Evolutionary conservation across 2,888 invertebrate species (phyloP).

Genomic region (Terebella lapidaria): DNA sequence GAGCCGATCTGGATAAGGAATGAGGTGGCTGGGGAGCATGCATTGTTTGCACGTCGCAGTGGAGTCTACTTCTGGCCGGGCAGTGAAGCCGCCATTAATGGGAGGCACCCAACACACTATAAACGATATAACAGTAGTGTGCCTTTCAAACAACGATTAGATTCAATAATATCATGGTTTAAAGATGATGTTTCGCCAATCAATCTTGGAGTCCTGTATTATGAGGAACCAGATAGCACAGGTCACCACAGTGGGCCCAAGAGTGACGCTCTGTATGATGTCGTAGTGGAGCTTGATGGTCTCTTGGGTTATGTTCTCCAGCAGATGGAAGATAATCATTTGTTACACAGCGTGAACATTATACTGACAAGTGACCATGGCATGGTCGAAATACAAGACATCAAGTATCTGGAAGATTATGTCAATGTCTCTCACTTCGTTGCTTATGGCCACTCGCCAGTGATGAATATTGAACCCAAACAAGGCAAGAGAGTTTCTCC

Average conservation of each 20-base stretch:
- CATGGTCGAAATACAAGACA: slow-evolving; percentile 11
- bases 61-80: slow-evolving; percentile 73
- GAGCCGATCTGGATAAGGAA: slow-evolving; percentile 52
- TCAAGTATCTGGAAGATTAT: slow-evolving; percentile 16
- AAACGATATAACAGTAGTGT: slow-evolving; percentile 40
- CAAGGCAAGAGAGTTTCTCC: slow-evolving; percentile 33
- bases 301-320: slow-evolving; percentile 56
- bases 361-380: slow-evolving; percentile 73
- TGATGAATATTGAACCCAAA: slow-evolving; percentile 62
- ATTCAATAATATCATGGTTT: slow-evolving; percentile 44
- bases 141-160: slow-evolving; percentile 31
- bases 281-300: slow-evolving; percentile 56
- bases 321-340: slow-evolving; percentile 56
- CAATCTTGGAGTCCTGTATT: slow-evolving; percentile 67
- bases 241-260: slow-evolving; percentile 61
- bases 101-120: slow-evolving; percentile 29
- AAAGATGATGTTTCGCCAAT: slow-evolving; percentile 57
- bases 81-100: slow-evolving; percentile 56
- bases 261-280: slow-evolving; percentile 52
- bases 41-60: slow-evolving; percentile 56
- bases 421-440: slow-evolving; percentile 56
- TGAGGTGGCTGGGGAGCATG: slow-evolving; percentile 57
- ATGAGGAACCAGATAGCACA: slow-evolving; percentile 66
- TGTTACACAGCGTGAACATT: slow-evolving; percentile 61
- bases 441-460: slow-evolving; percentile 59